Base-by-base conservation (phyloP, 1,140 invertebrate species). In the Leptopilina boulardi region DNA sequence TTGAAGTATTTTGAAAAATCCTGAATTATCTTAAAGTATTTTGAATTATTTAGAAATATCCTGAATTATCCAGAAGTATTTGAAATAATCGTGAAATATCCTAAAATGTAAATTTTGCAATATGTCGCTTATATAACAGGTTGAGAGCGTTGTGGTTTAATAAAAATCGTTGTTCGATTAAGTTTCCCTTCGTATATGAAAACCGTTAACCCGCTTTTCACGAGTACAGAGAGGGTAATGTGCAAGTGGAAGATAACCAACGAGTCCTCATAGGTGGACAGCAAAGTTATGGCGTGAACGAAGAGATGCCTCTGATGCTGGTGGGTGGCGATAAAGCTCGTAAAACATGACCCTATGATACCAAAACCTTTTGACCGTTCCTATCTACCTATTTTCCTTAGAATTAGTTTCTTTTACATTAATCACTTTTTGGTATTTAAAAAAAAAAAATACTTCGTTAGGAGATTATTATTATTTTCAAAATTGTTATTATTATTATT, bases 261-360 rank as follows among this genome's bases (percentile, higher is more conserved):
- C 54, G 54, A 56, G 54, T 56, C 19, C 54, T 56, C 54, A 56
- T 56, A 5, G 19, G 54, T 26, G 54, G 54, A 34, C 56, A 77
- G 73, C 71, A 74, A 75, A 80, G 77, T 80, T 82, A 82, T 75
- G 78, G 77, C 75, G 74, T 19, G 72, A 66, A 38, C 41, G 47
- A 72, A 79, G 81, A 80, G 76, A 76, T 75, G 79, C 78, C 77
- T 59, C 75, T 47, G 34, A 13, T 42, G 41, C 75, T 73, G 74
- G 72, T 73, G 75, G 70, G 75, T 51, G 70, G 72, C 73, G 82
- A 85, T 85, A 85, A 85, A 78, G 77, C 81, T 83, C 82, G 80
- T 85, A 85, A 83, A 85, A 82, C 81, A 82, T 54, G 73, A 74
- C 72, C 73, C 70, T 74, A 78, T 77, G 76, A 76, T 42, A 42